A percentile compares a stretch with the other conserved stretches of the same genome.
Conservation (phyloP, 2,797 vertebrate genomes). For the Melanotaenia pygmaea region DNA sequence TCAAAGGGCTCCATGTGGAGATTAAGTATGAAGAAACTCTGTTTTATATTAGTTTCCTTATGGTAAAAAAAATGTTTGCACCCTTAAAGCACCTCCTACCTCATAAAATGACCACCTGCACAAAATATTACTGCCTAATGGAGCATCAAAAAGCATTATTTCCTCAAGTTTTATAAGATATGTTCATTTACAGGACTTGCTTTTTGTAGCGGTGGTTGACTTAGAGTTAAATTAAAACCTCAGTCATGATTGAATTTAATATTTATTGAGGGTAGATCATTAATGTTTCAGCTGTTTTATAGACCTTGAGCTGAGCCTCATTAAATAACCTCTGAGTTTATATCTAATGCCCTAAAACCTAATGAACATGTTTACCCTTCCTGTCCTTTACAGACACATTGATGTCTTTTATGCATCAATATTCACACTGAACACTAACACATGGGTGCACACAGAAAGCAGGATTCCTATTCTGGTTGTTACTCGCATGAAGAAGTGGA, state of each 20-base stretch:
- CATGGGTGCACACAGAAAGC: not conserved
- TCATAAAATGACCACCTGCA: not conserved
- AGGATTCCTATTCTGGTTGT: not conserved
- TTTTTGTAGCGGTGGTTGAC: not conserved
- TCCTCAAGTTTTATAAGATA: not conserved
- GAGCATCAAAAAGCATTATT: not conserved
- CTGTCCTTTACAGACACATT: not conserved
- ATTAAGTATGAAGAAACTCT: not conserved
- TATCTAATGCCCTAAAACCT: not conserved
- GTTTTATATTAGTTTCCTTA: not conserved
- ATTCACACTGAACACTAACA: not conserved
- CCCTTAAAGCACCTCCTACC: not conserved
- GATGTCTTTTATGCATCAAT: not conserved
- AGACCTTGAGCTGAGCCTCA: not conserved
- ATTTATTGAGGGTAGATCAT: not conserved
- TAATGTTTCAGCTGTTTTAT: not conserved
- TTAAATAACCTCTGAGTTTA: not conserved
- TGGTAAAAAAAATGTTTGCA: not conserved
- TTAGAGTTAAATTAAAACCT: not conserved
- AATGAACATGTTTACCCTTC: not conserved
- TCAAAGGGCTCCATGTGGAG: not conserved
- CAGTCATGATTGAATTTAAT: not conserved
- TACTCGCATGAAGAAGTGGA: not conserved
- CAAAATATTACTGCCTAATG: not conserved
- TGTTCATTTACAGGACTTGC: not conserved